Conservation (phyloP, 2,888 invertebrate genomes). For the Caenorhabditis sp. region DNA sequence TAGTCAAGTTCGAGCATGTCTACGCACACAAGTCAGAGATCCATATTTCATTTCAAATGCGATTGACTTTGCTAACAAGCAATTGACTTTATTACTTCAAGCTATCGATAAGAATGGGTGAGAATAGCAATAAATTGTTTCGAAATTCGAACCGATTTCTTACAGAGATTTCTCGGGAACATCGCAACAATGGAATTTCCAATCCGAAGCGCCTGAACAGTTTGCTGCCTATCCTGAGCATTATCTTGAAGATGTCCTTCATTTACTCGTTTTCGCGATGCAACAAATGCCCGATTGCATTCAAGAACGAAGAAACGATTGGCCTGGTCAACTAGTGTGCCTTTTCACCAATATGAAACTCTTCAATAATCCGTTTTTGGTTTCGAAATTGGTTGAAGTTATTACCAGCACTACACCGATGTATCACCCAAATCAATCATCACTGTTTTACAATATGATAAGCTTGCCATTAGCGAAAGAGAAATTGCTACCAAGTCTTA, state of each 20-base stretch:
- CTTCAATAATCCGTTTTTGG: conserved; percentile 93
- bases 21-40: conserved; percentile 88
- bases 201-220: conserved; percentile 77
- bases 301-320: conserved; percentile 75
- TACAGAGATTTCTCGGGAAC: conserved; percentile 7
- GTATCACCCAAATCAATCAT: conserved; percentile 21
- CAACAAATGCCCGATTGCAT: conserved; percentile 82
- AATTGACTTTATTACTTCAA: conserved; percentile 80
- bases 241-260: conserved; percentile 94
- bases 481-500: conserved; percentile 85
- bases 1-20: conserved; percentile 77
- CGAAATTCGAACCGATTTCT: not conserved
- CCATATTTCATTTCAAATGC: conserved; percentile 83
- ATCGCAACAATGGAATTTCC: not conserved
- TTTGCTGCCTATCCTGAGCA: conserved; percentile 94
- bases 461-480: conserved; percentile 80
- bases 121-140: conserved; percentile 30
- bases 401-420: conserved; percentile 47
- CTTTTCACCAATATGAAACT: conserved; percentile 89
- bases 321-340: conserved; percentile 87
- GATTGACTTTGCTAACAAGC: conserved; percentile 86
- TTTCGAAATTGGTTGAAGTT: conserved; percentile 79
- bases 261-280: conserved; percentile 89
- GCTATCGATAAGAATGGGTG: conserved; percentile 71
- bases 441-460: conserved; percentile 44